These are phyloP conservation scores for Cyprinodon brontotheroides DNA, from an alignment of 2,113 vertebrate genomes.

Conservation along the genomic window DNA sequence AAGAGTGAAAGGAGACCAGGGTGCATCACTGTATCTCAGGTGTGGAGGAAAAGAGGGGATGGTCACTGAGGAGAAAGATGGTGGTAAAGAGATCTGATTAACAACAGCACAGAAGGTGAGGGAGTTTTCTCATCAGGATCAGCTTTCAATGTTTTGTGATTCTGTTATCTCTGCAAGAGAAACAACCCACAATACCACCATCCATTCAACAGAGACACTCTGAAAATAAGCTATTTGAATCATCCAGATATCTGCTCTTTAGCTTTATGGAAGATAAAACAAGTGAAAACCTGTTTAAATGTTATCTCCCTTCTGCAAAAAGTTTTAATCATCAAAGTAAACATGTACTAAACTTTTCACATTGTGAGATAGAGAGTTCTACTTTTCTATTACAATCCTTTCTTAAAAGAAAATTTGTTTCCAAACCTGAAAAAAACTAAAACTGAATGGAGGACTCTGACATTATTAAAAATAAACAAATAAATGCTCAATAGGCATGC, in stretches of 20 bases:
- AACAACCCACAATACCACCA: background rate
- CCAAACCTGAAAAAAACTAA: background rate
- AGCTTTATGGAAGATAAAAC: background rate
- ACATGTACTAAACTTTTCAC: background rate
- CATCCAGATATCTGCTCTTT: background rate
- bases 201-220: background rate
- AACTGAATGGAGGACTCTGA: too few relatives aligned
- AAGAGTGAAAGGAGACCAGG: slow-evolving; percentile 21
- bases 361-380: too few relatives aligned
- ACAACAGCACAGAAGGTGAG: slow-evolving; percentile 53
- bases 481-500: too few relatives aligned
- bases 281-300: background rate
- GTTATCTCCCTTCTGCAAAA: background rate
- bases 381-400: too few relatives aligned
- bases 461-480: too few relatives aligned
- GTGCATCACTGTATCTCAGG: slow-evolving; percentile 43
- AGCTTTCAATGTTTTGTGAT: slow-evolving; percentile 45
- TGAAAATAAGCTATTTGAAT: background rate
- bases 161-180: slow-evolving; percentile 27
- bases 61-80: slow-evolving; percentile 16
- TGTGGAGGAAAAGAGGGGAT: slow-evolving; percentile 41
- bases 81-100: slow-evolving; percentile 52
- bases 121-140: slow-evolving; percentile 70
- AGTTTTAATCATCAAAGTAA: background rate
- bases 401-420: background rate